Evolutionary conservation across 1,140 invertebrate genomes (phyloP), one percentile per base, ranked within the genome.

Genomic region (Pogonognathellus flavescens): DNA sequence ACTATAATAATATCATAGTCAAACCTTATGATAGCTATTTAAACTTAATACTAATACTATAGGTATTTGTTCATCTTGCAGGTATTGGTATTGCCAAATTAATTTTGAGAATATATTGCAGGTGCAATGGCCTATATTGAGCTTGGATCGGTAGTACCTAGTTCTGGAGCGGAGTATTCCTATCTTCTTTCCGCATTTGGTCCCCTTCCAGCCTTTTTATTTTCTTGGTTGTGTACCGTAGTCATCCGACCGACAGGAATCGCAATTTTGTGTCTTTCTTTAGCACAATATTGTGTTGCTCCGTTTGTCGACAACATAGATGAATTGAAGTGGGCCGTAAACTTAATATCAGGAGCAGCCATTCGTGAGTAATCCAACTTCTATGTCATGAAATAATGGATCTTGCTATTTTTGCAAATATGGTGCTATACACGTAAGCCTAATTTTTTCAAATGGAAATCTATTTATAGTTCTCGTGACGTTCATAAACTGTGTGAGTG

Each of bases 161-260:
- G 94, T 89, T 97, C 96, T 1, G 96, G 96, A 5, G 95, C 94
- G 0, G 95, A 96, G 90, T 96, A 96, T 90, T 93, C 94, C 0
- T 96, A 96, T 90, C 95, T 95, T 88, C 91, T 94, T 88, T 94
- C 25, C 16, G 94, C 95, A 1, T 96, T 95, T 91, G 95, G 95
- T 4, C 93, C 93, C 1, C 89, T 96, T 14, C 95, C 95, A 0
- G 94, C 95, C 0, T 97, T 96, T 89, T 92, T 95, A 41, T 95
- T 94, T 89, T 93, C 94, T 0, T 96, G 95, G 95, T 93, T 96
- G 3, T 80, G 76, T 14, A 57, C 62, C 0, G 53, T 66, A 20
- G 20, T 87, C 11, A 31, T 88, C 13, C 88, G 89, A 83, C 87
- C 88, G 16, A 84, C 88, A 0, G 60, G 66, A 5, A 59, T 88